Percentiles rank a stretch among this genome's conserved stretches.
phyloP scores from a whole-genome alignment of 2,888 invertebrate genomes.

The Caradrina clavipalpis region DNA sequence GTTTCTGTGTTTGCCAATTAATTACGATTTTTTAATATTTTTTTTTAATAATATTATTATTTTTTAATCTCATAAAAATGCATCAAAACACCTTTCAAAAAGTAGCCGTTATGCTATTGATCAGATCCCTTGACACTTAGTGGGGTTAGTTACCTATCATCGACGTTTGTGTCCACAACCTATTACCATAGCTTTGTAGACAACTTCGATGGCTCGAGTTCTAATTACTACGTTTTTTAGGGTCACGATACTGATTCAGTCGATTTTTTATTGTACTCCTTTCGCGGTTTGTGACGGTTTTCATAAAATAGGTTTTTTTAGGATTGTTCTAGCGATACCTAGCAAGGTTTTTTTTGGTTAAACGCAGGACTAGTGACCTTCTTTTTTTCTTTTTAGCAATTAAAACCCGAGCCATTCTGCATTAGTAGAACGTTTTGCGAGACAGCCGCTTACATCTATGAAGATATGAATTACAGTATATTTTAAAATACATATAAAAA shows the following conservation, averaged over 20 bases:
- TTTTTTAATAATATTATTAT: constrained; percentile 75
- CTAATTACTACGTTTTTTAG: constrained; percentile 57
- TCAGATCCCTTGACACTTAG: constrained; percentile 86
- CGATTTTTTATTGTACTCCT: constrained; percentile 26
- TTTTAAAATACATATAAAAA: constrained; percentile 91
- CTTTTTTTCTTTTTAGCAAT: constrained; percentile 35
- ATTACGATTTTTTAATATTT: constrained; percentile 79
- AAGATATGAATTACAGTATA: constrained; percentile 90
- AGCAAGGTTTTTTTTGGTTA: constrained; percentile 48
- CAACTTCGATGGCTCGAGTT: constrained; percentile 69
- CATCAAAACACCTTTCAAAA: constrained; percentile 90
- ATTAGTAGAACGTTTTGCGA: constrained; percentile 87
- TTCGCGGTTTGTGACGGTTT: constrained; percentile 28
- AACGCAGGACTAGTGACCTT: constrained; percentile 42
- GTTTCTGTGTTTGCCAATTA: constrained; percentile 90
- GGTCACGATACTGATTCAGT: constrained; percentile 41
- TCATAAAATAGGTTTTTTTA: constrained; percentile 46
- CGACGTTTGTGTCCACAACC: constrained; percentile 76
- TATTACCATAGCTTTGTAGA: constrained; percentile 77
- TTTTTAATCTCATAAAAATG: constrained; percentile 84
- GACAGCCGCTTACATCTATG: constrained; percentile 86
- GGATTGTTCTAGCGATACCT: constrained; percentile 59
- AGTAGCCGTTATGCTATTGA: constrained; percentile 89
- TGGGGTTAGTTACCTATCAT: constrained; percentile 78
- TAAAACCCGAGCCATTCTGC: constrained; percentile 58